These are phyloP conservation scores for Tilapia sparmanii DNA, from an alignment of 2,113 vertebrate genomes.

Conservation along the genomic window DNA sequence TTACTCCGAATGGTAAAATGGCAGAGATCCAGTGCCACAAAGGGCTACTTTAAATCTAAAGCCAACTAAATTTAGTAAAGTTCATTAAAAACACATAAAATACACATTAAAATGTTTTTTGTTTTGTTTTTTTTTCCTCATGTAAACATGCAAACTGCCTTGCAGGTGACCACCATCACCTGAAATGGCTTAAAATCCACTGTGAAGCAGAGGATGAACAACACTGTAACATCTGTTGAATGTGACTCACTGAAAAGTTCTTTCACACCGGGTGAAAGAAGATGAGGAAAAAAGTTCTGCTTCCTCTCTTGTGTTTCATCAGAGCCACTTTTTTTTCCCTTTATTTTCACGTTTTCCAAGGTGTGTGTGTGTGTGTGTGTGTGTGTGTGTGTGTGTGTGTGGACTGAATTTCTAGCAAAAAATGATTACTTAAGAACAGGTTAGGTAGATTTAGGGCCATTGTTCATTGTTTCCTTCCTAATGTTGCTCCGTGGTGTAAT, in stretches of 20 bases:
- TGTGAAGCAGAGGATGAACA: background rate
- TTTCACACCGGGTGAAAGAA: background rate
- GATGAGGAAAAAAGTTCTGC: background rate
- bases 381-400: background rate
- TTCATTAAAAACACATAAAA: background rate
- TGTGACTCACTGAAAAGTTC: slow-evolving; percentile 6
- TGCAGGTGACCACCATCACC: background rate
- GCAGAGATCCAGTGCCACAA: background rate
- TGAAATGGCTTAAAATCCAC: slow-evolving; percentile 6
- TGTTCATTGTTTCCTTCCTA: background rate
- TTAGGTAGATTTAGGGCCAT: background rate
- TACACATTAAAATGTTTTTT: background rate
- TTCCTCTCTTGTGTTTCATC: background rate
- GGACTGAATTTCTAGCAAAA: background rate
- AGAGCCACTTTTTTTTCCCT: background rate
- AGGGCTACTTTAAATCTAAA: background rate
- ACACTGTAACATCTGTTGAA: background rate
- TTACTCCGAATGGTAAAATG: background rate
- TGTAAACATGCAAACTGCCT: background rate
- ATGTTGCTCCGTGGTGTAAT: slow-evolving; percentile 27
- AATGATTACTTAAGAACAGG: background rate
- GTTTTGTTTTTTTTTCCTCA: background rate
- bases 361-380: background rate
- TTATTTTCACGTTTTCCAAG: background rate
- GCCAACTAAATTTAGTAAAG: background rate